Evolutionary conservation across 2,888 invertebrate genomes (phyloP).

Genomic region (Cheilosia variabilis): DNA sequence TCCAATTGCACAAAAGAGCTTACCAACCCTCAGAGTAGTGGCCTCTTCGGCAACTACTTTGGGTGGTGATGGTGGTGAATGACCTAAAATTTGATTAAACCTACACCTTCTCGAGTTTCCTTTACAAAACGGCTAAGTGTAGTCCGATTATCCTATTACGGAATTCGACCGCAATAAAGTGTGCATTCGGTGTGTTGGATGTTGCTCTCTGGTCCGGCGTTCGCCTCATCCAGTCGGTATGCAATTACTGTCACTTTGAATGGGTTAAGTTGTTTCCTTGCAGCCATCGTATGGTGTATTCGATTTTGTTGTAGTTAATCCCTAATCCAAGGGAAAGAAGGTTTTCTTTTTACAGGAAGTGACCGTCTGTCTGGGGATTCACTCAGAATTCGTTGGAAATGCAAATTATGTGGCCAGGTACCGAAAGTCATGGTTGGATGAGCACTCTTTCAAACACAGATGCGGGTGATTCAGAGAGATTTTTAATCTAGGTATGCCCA

Average conservation of each 20-base stretch:
- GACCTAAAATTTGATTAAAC: slow-evolving; percentile 35
- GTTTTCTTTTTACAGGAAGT: not conserved
- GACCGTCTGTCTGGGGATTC: slow-evolving; percentile 4
- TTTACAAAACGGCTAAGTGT: slow-evolving; percentile 15
- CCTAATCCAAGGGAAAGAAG: not conserved
- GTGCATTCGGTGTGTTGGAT: slow-evolving; percentile 1
- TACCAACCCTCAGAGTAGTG: not conserved
- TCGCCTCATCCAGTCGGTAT: not conserved
- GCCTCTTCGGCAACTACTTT: not conserved
- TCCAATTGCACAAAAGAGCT: slow-evolving; percentile 28
- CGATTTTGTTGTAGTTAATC: slow-evolving; percentile 1
- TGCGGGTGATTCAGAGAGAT: slow-evolving; percentile 31
- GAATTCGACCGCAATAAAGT: slow-evolving; percentile 45
- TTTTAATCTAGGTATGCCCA: slow-evolving; percentile 11
- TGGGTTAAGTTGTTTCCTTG: slow-evolving; percentile 7
- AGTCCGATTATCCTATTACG: slow-evolving; percentile 51
- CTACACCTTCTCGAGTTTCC: slow-evolving; percentile 25
- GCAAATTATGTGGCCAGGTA: not conserved
- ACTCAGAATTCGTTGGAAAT: slow-evolving; percentile 19
- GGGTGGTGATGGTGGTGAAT: not conserved
- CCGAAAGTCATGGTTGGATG: slow-evolving; percentile 39
- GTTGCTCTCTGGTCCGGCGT: not conserved
- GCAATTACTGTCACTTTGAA: slow-evolving; percentile 36
- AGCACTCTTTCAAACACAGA: not conserved
- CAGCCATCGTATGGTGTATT: not conserved